Base-by-base conservation (phyloP, 2,113 vertebrate genomes). In the Columba janthina region DNA sequence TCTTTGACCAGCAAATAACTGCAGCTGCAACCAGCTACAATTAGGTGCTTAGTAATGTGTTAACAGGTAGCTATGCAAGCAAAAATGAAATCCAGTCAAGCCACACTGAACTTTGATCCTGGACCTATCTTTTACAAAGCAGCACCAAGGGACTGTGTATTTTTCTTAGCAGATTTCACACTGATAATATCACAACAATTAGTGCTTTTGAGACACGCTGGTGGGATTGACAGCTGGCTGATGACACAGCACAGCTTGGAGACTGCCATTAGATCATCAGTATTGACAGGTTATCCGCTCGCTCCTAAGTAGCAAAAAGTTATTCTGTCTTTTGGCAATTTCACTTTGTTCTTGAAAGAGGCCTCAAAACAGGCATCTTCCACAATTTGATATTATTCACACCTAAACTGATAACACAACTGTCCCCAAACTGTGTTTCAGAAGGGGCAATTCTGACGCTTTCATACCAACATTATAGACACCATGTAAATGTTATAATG, bases 151-250 rank as follows among this genome's bases (percentile, higher is more conserved):
- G 89, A 90, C 85, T 64, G 7, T 64, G 42, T 50, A 89, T 93
- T 88, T 92, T 94, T 51, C 81, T 86, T 86, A 80, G 82, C 85
- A 91, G 91, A 71, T 91, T 96, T 96, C 90, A 80, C 78, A 91
- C 36, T 74, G 95, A 88, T 93, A 70, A 82, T 95, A 97, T 93
- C 94, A 93, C 64, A 95, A 95, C 93, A 96, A 91, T 96, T 90
- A 95, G 85, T 93, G 90, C 90, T 96, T 93, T 95, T 89, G 88
- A 76, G 82, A 88, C 53, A 40, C 3, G 34, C 78, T 88, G 88
- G 94, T 90, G 78, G 91, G 90, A 96, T 80, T 94, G 95, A 90
- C 93, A 93, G 95, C 88, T 96, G 94, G 90, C 86, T 97, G 93
- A 93, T 96, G 95, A 94, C 94, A 95, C 80, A 89, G 91, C 91